A percentile compares a stretch with the other conserved stretches of the same genome.
phyloP scores from a whole-genome alignment of 2,113 vertebrate species.

The Epinephelus cyanopodus region DNA sequence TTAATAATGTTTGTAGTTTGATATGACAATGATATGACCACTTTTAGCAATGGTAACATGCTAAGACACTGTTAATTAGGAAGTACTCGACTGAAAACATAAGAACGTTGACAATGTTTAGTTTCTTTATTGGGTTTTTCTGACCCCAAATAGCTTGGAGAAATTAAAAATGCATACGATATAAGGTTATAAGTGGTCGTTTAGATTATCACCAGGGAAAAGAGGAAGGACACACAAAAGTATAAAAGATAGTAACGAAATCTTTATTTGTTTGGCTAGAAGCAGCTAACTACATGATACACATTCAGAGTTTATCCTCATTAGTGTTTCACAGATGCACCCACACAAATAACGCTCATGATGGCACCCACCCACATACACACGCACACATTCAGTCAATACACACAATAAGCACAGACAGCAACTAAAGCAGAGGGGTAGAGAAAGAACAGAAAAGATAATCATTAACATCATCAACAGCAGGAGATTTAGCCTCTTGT shows the following conservation, averaged over 20 bases:
- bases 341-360: constrained; percentile 22
- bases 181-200: not conserved
- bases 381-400: constrained; percentile 1
- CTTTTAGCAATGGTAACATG: too few species aligned
- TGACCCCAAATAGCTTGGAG: too few species aligned
- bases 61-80: too few species aligned
- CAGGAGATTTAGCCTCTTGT: constrained; percentile 35
- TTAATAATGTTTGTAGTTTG: too few species aligned
- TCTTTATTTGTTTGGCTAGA: constrained; percentile 10
- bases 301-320: constrained; percentile 21
- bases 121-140: too few species aligned
- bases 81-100: too few species aligned
- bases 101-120: too few species aligned
- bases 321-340: constrained; percentile 51
- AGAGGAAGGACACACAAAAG: not conserved
- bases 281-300: constrained; percentile 7
- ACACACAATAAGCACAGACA: constrained; percentile 17
- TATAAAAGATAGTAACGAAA: constrained; percentile 2
- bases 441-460: constrained; percentile 13
- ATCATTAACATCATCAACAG: constrained; percentile 44
- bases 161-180: too few species aligned
- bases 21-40: too few species aligned
- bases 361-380: constrained; percentile 19
- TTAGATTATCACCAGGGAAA: not conserved
- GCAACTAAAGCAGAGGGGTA: constrained; percentile 2